These are phyloP conservation scores for Lepus europaeus DNA, from an alignment of 2,113 vertebrate species.

Conservation along the genomic window DNA sequence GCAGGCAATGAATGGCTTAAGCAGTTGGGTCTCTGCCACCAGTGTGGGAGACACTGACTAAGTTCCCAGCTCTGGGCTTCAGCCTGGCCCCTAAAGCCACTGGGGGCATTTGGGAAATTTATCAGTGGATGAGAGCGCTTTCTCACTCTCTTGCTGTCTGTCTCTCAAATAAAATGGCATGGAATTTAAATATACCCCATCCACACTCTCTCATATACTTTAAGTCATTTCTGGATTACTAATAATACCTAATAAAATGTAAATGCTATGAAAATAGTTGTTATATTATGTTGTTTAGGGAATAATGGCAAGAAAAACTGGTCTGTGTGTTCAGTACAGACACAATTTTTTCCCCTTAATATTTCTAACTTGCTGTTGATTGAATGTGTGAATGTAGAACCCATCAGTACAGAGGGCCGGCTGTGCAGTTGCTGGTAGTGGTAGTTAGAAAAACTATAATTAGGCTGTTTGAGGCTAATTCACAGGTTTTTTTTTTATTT, in stretches of 20 bases:
- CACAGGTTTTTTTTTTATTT: neutral
- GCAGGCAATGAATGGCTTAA: too few species aligned
- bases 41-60: too few species aligned
- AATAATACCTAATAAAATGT: neutral
- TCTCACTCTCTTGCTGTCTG: too few species aligned
- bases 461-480: neutral
- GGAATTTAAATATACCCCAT: neutral
- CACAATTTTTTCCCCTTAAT: neutral
- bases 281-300: neutral
- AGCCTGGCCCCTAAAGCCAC: too few species aligned
- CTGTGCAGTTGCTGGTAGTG: neutral
- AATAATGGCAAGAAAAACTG: neutral
- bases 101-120: too few species aligned
- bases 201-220: neutral
- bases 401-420: neutral
- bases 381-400: neutral
- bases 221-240: neutral
- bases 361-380: neutral
- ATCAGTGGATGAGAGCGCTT: too few species aligned
- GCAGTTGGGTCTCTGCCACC: too few species aligned
- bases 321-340: neutral
- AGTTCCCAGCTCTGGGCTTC: too few species aligned
- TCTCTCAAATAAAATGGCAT: neutral
- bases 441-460: conserved; percentile 39
- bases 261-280: neutral